These are phyloP conservation scores for Molanna angustata DNA, from an alignment of 2,888 invertebrate species.

Conservation along the genomic window DNA sequence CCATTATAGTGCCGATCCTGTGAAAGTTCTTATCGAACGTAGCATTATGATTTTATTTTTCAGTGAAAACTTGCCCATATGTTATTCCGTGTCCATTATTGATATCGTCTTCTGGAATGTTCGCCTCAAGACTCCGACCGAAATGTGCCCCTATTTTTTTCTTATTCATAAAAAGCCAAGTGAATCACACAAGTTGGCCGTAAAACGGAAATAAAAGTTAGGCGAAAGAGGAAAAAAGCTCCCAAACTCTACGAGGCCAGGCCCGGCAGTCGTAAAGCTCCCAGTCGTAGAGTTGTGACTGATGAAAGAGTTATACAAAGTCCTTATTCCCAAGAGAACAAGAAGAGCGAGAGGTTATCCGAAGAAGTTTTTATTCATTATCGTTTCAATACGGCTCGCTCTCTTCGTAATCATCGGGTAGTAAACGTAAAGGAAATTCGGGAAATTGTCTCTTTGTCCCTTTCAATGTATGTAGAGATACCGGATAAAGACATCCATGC, in stretches of 20 bases:
- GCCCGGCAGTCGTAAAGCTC: constrained; percentile 22
- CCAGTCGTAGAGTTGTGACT: constrained; percentile 6
- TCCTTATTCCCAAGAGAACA: constrained; percentile 7
- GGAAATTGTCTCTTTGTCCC: neutral
- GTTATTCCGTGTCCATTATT: constrained; percentile 24
- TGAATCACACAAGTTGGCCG: constrained; percentile 30
- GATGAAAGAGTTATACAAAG: constrained; percentile 22
- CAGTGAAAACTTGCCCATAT: constrained; percentile 15
- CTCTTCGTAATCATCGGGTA: neutral
- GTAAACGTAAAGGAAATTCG: neutral
- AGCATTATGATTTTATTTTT: constrained; percentile 19
- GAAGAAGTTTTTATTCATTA: constrained; percentile 19
- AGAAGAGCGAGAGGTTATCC: constrained; percentile 2
- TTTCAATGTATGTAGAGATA: too few species aligned
- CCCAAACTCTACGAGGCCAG: constrained; percentile 19
- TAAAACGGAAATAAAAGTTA: constrained; percentile 30
- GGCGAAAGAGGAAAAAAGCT: constrained; percentile 22
- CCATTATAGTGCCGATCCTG: too few species aligned
- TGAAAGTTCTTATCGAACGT: constrained; percentile 10
- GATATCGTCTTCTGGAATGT: constrained; percentile 16
- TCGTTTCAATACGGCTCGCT: constrained; percentile 7
- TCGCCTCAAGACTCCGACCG: constrained; percentile 6
- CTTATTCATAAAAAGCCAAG: constrained; percentile 20
- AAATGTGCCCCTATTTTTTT: constrained; percentile 12
- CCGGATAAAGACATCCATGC: too few species aligned